Base-by-base conservation (phyloP, 1,140 invertebrate species). In the Drosophila sproati region DNA sequence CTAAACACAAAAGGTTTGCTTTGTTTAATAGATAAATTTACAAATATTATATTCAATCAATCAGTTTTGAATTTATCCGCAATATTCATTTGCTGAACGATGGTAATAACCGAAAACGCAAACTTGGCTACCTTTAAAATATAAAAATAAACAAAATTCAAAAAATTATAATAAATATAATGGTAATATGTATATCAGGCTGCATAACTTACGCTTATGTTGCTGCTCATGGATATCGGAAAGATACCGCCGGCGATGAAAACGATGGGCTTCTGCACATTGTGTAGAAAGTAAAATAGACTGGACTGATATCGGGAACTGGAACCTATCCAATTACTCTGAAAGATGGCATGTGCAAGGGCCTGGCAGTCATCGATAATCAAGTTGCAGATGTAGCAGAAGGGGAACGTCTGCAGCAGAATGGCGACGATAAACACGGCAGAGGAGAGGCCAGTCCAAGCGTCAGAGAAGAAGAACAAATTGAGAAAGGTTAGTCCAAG, bases 171-270 rank as follows among this genome's bases (percentile, higher is more conserved):
- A 20, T 20, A 20, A 20, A 20, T 20, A 20, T 20, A 1, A 20
- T 20, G 1, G 20, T 20, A 20, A 20, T 20, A 20, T 20, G 20
- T 20, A 20, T 20, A 20, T 20, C 20, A 20, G 20, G 20, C 20
- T 20, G 20, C 20, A 4, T 28, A 12, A 28, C 61, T 43, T 45
- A 86, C 82, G n/a, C 55, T 39, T 5, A 86, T 78, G 6, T 86
- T 86, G 5, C 75, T 55, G 2, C 56, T 52, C 0, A 78, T 45
- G 5, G 51, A 69, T 0, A 82, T 87, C 29, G 74, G 59, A 6
- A 86, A 86, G n/a, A 86, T 52, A 2, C 51, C 56, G 2, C 82
- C 82, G 4, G 82, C 82, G 3, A 48, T 78, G 5, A 82, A 86
- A 2, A 6, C 12, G 32, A 86, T 75, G 0, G 76, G 45, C 5